Percentiles rank a stretch among this genome's conserved stretches.
Conservation (phyloP, 92 coral and sea anemone genomes). For the Desmophyllum pertusum region DNA sequence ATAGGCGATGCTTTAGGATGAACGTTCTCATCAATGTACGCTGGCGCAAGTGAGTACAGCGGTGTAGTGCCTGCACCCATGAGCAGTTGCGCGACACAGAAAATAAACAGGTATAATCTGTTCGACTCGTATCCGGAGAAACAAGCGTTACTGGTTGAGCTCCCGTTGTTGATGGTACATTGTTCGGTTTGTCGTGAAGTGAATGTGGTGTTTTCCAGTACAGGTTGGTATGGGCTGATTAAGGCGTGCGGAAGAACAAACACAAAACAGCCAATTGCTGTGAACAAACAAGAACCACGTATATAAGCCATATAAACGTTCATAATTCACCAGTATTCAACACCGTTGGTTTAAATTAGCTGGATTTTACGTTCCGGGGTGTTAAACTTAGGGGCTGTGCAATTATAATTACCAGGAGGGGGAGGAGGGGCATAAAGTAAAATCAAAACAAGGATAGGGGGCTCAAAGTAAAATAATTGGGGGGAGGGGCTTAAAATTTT, state of each 20-base stretch:
- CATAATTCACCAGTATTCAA: not conserved
- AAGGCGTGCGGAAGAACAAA: conserved; percentile 84
- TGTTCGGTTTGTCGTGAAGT: conserved; percentile 31
- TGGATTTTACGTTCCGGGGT: no score
- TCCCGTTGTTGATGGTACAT: conserved; percentile 48
- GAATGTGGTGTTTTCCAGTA: conserved; percentile 5
- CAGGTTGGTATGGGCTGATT: conserved; percentile 71
- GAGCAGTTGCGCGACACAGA: conserved; percentile 76
- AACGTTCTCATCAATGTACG: conserved; percentile 95
- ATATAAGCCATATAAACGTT: not conserved
- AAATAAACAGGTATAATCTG: conserved; percentile 65
- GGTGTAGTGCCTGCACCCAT: conserved; percentile 98
- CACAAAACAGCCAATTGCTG: conserved; percentile 75
- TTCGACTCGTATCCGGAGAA: conserved; percentile 70
- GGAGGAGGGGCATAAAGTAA: no score
- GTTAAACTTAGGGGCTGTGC: no score
- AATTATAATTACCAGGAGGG: no score
- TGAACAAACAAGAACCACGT: not conserved
- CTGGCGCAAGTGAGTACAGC: conserved; percentile 87
- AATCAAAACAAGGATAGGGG: no score
- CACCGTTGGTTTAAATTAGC: no score
- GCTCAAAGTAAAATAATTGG: no score
- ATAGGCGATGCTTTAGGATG: conserved; percentile 83
- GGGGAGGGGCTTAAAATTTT: no score
- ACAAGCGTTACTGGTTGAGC: conserved; percentile 37